Conservation (phyloP, 2,113 vertebrate species). For the Leptobrachium ailaonicum region DNA sequence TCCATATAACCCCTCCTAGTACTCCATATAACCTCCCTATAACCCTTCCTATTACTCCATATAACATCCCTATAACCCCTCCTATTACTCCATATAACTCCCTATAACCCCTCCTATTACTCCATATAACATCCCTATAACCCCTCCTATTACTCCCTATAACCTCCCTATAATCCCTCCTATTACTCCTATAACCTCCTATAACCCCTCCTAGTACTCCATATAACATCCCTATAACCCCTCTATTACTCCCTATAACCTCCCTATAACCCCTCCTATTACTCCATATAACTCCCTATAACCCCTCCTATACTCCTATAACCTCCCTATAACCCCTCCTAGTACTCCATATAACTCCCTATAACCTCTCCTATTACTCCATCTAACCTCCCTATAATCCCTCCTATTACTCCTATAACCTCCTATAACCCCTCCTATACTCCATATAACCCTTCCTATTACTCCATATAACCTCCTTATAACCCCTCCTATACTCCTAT, state of each 20-base stretch:
- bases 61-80: not conserved
- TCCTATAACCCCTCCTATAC: not conserved
- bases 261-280: not conserved
- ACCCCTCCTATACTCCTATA: too few species aligned
- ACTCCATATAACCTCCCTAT: not conserved
- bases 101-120: not conserved
- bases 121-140: conserved; percentile 1
- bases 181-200: not conserved
- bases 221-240: not conserved
- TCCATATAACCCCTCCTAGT: not conserved
- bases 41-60: not conserved
- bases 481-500: too few species aligned
- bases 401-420: too few species aligned
- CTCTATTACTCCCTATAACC: too few species aligned
- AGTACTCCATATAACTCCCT: too few species aligned
- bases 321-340: not conserved
- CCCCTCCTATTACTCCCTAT: not conserved
- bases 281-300: not conserved
- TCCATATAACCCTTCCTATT: not conserved
- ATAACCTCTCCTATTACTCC: too few species aligned
- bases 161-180: not conserved
- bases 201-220: not conserved
- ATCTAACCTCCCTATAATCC: too few species aligned
- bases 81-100: not conserved
- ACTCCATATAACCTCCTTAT: too few species aligned